A percentile compares a stretch with the other conserved stretches of the same genome.
Conservation (phyloP, 2,888 invertebrate species). For the Drosophila nr. fundita region DNA sequence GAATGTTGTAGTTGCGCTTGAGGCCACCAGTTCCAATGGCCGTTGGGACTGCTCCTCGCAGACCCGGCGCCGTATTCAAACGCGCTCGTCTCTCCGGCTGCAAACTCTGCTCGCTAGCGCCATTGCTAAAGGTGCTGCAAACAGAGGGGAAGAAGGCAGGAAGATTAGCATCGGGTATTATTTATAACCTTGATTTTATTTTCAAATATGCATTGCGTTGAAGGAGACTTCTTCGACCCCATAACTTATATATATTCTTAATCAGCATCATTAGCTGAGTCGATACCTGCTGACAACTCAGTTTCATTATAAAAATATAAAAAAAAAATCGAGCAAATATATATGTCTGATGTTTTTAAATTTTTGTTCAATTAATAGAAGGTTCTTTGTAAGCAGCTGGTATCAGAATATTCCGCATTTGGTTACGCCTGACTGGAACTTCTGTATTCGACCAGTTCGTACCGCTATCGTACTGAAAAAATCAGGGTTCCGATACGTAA, state of each 20-base stretch:
- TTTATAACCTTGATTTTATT: neutral
- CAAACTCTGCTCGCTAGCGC: conserved; percentile 77
- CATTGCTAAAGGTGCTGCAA: conserved; percentile 85
- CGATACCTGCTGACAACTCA: neutral
- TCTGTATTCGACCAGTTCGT: neutral
- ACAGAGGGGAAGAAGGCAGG: neutral
- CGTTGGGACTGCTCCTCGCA: conserved; percentile 63
- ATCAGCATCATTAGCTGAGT: neutral
- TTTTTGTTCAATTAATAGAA: neutral
- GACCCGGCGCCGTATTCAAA: conserved; percentile 83
- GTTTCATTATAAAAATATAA: neutral
- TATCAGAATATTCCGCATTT: neutral
- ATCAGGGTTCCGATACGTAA: neutral
- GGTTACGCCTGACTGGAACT: neutral
- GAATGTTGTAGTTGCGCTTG: conserved; percentile 78
- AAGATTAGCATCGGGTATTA: conserved; percentile 29
- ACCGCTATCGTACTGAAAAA: neutral
- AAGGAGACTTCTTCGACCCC: neutral
- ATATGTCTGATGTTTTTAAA: neutral
- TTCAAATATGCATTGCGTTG: neutral
- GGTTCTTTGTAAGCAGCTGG: neutral
- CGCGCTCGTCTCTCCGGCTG: conserved; percentile 83
- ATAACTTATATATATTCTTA: neutral
- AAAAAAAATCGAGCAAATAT: neutral
- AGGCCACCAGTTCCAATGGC: conserved; percentile 65